Base-by-base conservation (phyloP, 2,113 vertebrate species). In the Capricornis sumatraensis region DNA sequence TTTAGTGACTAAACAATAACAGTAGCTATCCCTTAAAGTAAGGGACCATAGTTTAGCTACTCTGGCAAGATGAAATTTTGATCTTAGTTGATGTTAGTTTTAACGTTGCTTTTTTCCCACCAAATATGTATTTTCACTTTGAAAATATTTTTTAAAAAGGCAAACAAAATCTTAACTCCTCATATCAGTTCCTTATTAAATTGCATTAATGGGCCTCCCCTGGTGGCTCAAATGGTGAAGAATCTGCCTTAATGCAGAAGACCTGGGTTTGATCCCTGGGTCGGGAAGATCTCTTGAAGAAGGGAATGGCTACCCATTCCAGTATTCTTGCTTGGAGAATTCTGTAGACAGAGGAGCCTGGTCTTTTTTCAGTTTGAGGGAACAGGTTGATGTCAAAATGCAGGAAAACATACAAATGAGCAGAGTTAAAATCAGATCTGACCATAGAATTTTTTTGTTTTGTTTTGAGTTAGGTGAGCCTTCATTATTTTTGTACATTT, bases 381-480 rank as follows among this genome's bases (percentile, higher is more conserved):
- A 89, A 81, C 33, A 81, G 64, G 25, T 89, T 97, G 45, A 53
- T 95, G 27, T 81, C 15, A 88, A 19, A 93, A 62, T 83, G 21
- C 83, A 91, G 91, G 64, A 81, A 95, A 89, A 96, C 9, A 45
- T 53, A 52, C 60, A 86, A 19, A 90, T 62, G 57, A n/a, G 12
- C 52, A 86, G 64, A 95, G 25, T 71, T 94, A 62, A 95, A 91
- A 78, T 96, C 25, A 89, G 6, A 57, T 93, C 30, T 94, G n/a
- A 94, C 33, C 3, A 40, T 60, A 33, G 50, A 8, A 30, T 60
- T 67, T 53, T 91, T 62, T 78, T 30, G 23, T 62, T 78, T 30
- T n/a, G 71, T 76, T 88, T 85, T 52, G 78, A 33, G 3, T 87
- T 96, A 62, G 3, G 8, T 55, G 23, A 43, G 79, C 10, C 7